Evolutionary conservation across 2,888 invertebrate genomes (phyloP).

Genomic region (Cerastis rubricosa): DNA sequence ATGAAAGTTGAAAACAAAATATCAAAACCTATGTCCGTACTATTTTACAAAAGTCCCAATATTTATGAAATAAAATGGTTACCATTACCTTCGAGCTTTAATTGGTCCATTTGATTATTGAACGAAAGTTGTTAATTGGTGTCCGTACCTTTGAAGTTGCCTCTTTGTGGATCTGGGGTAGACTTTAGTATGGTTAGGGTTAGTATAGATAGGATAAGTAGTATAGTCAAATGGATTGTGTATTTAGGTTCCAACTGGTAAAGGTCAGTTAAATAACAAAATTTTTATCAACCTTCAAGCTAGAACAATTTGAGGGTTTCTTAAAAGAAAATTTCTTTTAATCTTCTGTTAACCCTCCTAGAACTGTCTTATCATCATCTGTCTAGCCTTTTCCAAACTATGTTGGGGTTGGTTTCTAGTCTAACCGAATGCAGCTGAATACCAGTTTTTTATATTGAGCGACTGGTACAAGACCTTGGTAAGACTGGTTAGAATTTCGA

Average conservation of each 20-base stretch:
- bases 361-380: too few species aligned
- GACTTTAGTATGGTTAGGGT: not conserved
- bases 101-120: conserved; percentile 66
- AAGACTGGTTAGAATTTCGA: too few species aligned
- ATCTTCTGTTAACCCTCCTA: not conserved
- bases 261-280: not conserved
- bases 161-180: conserved; percentile 32
- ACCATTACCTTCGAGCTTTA: conserved; percentile 55
- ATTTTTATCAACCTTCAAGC: not conserved
- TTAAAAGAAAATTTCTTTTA: not conserved
- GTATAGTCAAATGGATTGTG: not conserved
- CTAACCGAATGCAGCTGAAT: too few species aligned
- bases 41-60: not conserved
- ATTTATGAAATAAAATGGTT: conserved; percentile 6
- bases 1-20: not conserved
- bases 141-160: conserved; percentile 58
- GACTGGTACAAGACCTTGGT: too few species aligned
- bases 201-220: not conserved
- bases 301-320: not conserved
- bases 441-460: too few species aligned
- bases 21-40: not conserved
- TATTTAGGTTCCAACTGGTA: not conserved
- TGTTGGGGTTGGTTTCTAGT: too few species aligned
- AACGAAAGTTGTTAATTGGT: conserved; percentile 66
- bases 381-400: too few species aligned